Conservation (phyloP, 64 coral and sea anemone genomes). For the Stichodactyla mertensii region DNA sequence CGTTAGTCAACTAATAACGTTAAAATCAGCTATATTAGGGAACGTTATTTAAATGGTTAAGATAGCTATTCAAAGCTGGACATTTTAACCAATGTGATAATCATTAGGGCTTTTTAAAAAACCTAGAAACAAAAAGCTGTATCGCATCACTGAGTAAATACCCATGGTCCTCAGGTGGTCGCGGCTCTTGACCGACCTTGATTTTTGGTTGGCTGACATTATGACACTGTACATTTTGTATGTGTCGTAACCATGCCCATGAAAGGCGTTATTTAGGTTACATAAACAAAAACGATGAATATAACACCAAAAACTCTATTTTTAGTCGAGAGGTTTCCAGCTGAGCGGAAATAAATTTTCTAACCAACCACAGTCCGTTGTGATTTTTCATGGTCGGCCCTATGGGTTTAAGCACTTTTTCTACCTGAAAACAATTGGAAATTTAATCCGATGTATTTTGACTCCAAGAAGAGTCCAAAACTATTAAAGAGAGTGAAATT, state of each 20-base stretch:
- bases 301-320: neutral
- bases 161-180: neutral
- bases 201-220: neutral
- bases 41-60: neutral
- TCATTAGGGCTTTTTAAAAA: neutral
- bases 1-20: neutral
- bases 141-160: too few species aligned
- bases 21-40: neutral
- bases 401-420: too few species aligned
- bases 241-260: neutral
- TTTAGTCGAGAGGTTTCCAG: neutral
- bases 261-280: neutral
- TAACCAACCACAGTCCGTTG: too few species aligned
- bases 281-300: neutral
- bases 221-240: neutral
- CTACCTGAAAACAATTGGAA: too few species aligned
- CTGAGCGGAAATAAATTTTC: too few species aligned
- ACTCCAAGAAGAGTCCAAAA: too few species aligned
- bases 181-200: neutral
- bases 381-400: too few species aligned
- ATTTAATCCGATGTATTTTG: too few species aligned
- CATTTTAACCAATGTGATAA: neutral
- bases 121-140: neutral
- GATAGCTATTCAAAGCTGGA: neutral
- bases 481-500: too few species aligned